phyloP scores from a whole-genome alignment of 2,888 invertebrate species.

The Ochropleura plecta region DNA sequence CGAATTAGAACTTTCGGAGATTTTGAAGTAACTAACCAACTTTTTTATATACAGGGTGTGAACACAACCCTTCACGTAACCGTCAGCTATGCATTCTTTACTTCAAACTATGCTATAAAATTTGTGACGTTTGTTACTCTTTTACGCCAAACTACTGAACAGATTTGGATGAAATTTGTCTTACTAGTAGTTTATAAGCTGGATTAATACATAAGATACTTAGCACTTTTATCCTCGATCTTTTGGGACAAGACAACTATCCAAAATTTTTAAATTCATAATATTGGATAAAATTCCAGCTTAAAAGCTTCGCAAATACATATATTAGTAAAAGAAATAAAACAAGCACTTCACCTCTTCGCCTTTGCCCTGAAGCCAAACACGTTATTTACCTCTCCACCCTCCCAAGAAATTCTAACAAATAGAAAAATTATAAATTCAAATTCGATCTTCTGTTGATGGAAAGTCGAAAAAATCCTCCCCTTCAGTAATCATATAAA shows the following conservation, averaged over 20 bases:
- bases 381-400: slow-evolving; percentile 46
- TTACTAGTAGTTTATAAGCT: neutral
- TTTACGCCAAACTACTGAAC: neutral
- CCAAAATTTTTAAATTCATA: neutral
- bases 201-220: neutral
- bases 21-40: too few relatives aligned
- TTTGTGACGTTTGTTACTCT: neutral
- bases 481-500: slow-evolving; percentile 69
- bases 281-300: neutral
- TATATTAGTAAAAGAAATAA: slow-evolving; percentile 4
- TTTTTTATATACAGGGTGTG: too few relatives aligned
- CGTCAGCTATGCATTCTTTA: too few relatives aligned
- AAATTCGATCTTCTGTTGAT: slow-evolving; percentile 74
- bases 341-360: slow-evolving; percentile 7
- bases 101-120: neutral
- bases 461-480: slow-evolving; percentile 70
- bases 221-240: neutral
- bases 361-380: slow-evolving; percentile 38
- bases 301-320: neutral
- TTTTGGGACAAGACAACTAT: neutral
- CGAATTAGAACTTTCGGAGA: too few relatives aligned
- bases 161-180: neutral
- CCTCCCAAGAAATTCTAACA: slow-evolving; percentile 52
- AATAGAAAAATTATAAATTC: slow-evolving; percentile 74
- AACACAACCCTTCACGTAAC: too few relatives aligned